Evolutionary conservation across 1,140 invertebrate species (phyloP).

Genomic region (Zaprionus ornatus): DNA sequence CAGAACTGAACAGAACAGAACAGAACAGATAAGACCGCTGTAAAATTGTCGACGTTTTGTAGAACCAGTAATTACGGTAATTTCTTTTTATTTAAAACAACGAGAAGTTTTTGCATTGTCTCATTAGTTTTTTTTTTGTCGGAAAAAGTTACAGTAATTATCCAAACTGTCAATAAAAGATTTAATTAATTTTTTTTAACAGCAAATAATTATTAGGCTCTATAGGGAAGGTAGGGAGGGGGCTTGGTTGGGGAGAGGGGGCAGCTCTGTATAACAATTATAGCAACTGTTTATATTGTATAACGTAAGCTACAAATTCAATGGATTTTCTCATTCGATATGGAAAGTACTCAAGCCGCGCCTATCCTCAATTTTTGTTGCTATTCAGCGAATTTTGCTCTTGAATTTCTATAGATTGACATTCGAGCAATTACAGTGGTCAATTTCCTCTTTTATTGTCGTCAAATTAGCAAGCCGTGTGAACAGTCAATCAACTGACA

Average conservation of each 20-base stretch:
- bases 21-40: conserved; percentile 41
- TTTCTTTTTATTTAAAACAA: conserved; percentile 20
- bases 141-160: conserved; percentile 26
- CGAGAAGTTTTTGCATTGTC: conserved; percentile 17
- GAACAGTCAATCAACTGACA: neutral
- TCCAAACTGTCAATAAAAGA: conserved; percentile 12
- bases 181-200: conserved; percentile 28
- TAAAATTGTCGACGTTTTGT: conserved; percentile 46
- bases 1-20: conserved; percentile 30
- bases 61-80: conserved; percentile 39
- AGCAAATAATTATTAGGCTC: conserved; percentile 29
- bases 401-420: conserved; percentile 25
- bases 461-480: conserved; percentile 37
- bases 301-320: neutral
- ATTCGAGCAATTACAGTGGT: conserved; percentile 23
- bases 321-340: conserved; percentile 17
- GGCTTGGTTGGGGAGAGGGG: neutral
- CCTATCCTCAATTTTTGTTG: conserved; percentile 19
- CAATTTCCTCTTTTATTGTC: conserved; percentile 41
- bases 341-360: neutral
- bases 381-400: conserved; percentile 8
- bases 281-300: conserved; percentile 24
- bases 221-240: neutral
- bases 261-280: neutral
- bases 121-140: conserved; percentile 23